Conservation (phyloP, 2,888 invertebrate genomes). For the Beris morrisii region DNA sequence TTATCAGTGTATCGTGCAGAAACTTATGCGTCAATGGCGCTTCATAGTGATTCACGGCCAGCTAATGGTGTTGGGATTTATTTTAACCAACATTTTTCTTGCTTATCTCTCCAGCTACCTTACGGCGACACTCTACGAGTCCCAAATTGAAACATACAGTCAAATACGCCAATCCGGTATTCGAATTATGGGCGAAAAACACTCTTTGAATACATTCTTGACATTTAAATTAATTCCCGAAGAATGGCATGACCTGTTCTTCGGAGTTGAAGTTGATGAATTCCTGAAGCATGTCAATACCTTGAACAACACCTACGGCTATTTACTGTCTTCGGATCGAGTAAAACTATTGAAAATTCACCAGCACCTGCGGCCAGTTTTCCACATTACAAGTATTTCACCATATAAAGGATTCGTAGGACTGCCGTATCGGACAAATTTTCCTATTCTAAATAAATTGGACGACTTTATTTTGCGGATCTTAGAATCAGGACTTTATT, state of each 20-base stretch:
- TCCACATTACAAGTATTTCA: constrained; percentile 16
- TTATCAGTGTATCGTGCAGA: background rate
- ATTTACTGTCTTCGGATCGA: constrained; percentile 18
- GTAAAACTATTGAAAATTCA: background rate
- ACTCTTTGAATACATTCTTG: background rate
- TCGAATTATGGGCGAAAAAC: constrained; percentile 5
- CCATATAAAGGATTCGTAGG: background rate
- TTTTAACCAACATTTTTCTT: constrained; percentile 16
- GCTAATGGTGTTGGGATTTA: constrained; percentile 14
- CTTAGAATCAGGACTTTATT: background rate
- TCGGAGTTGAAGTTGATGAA: background rate
- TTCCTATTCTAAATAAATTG: background rate
- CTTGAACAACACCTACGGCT: constrained; percentile 10
- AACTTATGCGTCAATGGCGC: background rate
- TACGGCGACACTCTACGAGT: constrained; percentile 6
- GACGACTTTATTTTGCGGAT: constrained; percentile 1
- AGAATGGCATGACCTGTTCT: constrained; percentile 1
- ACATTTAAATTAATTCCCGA: background rate
- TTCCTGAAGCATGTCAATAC: background rate
- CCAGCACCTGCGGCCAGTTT: constrained; percentile 2
- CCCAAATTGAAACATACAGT: constrained; percentile 15
- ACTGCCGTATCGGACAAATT: constrained; percentile 6
- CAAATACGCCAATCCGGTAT: constrained; percentile 16
- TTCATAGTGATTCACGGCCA: constrained; percentile 16
- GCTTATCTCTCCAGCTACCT: constrained; percentile 17